Conservation (phyloP, 2,888 invertebrate species). For the Tanypteryx hageni region DNA sequence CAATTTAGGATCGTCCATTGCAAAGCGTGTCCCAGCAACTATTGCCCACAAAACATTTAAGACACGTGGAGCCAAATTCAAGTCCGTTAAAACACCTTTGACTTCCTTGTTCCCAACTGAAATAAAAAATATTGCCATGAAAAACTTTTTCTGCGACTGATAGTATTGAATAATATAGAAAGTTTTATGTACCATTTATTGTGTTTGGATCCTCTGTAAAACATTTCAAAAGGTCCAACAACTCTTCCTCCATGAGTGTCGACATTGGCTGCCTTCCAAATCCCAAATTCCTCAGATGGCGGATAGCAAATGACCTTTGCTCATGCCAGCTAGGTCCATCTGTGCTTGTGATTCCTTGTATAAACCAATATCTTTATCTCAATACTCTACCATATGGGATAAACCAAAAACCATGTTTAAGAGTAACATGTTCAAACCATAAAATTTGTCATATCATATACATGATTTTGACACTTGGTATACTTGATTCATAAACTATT, state of each 20-base stretch:
- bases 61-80: constrained; percentile 77
- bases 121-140: background rate
- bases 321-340: constrained; percentile 79
- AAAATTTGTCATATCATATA: too few species aligned
- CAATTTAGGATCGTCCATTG: constrained; percentile 74
- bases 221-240: constrained; percentile 71
- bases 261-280: constrained; percentile 79
- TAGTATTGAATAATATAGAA: background rate
- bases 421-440: too few species aligned
- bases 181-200: background rate
- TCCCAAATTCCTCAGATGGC: constrained; percentile 78
- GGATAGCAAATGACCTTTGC: constrained; percentile 78
- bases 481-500: too few species aligned
- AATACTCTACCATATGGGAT: too few species aligned
- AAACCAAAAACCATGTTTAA: too few species aligned
- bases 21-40: constrained; percentile 75
- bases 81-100: constrained; percentile 16
- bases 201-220: constrained; percentile 37
- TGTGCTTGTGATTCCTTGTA: constrained; percentile 79
- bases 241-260: constrained; percentile 78
- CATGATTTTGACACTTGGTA: too few species aligned
- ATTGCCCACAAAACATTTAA: constrained; percentile 83
- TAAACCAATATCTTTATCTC: background rate
- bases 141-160: background rate
- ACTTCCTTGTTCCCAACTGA: background rate